Evolutionary conservation across 2,888 invertebrate species (phyloP), one percentile per base, ranked within the genome.

Genomic region (Clusia tigrina): DNA sequence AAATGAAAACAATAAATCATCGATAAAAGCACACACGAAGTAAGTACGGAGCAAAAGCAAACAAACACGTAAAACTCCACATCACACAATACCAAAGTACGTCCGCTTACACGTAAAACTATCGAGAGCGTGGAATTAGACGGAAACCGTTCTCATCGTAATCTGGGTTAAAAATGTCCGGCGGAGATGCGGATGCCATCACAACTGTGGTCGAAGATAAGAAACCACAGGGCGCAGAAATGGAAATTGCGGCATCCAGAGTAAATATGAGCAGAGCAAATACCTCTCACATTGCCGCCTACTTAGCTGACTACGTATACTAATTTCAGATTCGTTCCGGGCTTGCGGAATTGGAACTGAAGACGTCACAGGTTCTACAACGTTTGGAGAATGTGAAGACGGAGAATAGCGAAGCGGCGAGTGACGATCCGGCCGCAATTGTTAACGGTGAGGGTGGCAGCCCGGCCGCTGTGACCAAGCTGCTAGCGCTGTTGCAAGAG

Each of bases 291-390:
- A n/a, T 32, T 12, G 32, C 32, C 32, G 32, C 32, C 32, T 9
- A 6, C 32, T 32, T 12, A 32, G 6, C 22, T 48, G 9, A 18
- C 15, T 9, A 22, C 20, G n/a, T 63, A 20, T 66, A 15, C 17
- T 51, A 55, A 42, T 24, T 62, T 6, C 77, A 89, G 89, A 86
- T 87, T 84, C 88, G 88, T 81, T 88, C 87, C 72, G 88, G 88
- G 48, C 85, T 88, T 74, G 88, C 88, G 56, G 88, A 88, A 66
- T 77, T 91, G 71, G 90, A 91, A 81, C 87, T 91, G 82, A 89
- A 91, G 82, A 90, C 91, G 57, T 90, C 91, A 2, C 89, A 90
- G 79, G 89, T 90, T 70, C 88, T 91, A 59, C 89, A 88, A 63
- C 86, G 90, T 46, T 81, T 91, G 66, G 91, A 91, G 80, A 90